Base-by-base conservation (phyloP, 2,888 invertebrate species). In the Sabatieria punctata region DNA sequence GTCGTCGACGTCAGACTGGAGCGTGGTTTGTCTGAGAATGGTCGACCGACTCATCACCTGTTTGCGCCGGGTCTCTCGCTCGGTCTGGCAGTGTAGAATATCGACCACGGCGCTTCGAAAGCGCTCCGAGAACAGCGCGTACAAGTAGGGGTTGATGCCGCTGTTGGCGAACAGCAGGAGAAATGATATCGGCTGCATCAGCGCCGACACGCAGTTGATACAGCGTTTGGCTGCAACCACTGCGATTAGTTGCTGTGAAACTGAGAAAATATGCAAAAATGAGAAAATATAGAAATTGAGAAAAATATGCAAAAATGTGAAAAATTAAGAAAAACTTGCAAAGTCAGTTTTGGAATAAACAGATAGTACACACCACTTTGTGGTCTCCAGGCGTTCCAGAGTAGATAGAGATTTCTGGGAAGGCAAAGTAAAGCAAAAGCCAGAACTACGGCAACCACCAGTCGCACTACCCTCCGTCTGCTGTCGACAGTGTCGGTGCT, bases 341-440 rank as follows among this genome's bases (percentile, higher is more conserved):
- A n/a, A n/a, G n/a, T 13, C n/a, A n/a, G n/a, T n/a, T n/a, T n/a
- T n/a, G n/a, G 36, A 6, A 21, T 18, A 21, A 18, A n/a, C 4
- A n/a, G 36, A n/a, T 21, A 36, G 8, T 18, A 36, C n/a, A n/a
- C n/a, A n/a, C n/a, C n/a, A n/a, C n/a, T n/a, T n/a, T n/a, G n/a
- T n/a, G n/a, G n/a, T n/a, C n/a, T n/a, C 55, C 56, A 61, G 23
- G 57, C 55, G 8, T 55, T 54, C 60, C 59, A 62, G 46, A 60
- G 57, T 43, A 59, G 48, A 47, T 85, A 75, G 1, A 80, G 80
- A 69, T 88, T 86, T 69, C 82, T 80, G 0, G 88, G 88, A 51
- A 88, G 71, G 67, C 86, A 85, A 70, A 86, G 85, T 33, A 85
- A 63, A 18, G 85, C 85, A 68, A 88, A 89, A 45, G 83, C 80